Conservation (phyloP, 2,888 invertebrate species). For the Siphlonurus alternatus region DNA sequence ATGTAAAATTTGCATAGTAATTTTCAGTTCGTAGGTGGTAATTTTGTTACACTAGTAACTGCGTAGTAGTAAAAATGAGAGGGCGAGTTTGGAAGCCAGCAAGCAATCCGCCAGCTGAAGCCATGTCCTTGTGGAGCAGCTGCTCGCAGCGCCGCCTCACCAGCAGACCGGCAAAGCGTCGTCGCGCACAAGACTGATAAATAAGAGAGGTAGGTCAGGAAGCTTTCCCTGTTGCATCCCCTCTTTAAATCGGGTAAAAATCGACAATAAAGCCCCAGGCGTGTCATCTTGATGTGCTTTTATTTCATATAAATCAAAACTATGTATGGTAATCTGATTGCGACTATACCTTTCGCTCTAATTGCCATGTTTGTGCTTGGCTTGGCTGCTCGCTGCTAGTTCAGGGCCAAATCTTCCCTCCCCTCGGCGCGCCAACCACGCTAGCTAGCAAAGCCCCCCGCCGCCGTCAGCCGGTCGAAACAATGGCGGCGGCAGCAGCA, state of each 20-base stretch:
- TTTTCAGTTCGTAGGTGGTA: neutral
- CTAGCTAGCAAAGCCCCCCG: neutral
- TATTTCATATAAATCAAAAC: too few species aligned
- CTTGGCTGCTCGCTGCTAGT: neutral
- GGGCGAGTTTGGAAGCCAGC: neutral
- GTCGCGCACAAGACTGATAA: neutral
- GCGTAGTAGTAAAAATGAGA: neutral
- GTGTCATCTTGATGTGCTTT: too few species aligned
- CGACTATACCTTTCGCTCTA: too few species aligned
- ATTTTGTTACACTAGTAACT: neutral
- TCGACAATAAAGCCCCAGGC: too few species aligned
- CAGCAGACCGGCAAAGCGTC: neutral
- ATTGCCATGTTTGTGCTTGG: neutral
- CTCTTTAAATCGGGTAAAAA: too few species aligned
- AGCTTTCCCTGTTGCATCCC: neutral
- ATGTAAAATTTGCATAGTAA: neutral
- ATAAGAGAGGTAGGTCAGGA: neutral
- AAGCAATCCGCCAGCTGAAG: slow-evolving; percentile 1
- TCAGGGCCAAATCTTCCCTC: neutral
- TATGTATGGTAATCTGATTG: too few species aligned
- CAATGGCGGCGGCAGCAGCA: neutral
- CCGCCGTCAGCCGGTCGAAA: neutral
- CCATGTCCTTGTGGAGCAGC: slow-evolving; percentile 3
- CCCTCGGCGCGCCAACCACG: neutral
- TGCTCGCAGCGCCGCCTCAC: neutral